phyloP scores from a whole-genome alignment of 2,888 invertebrate species.

The Leptarthrus brevirostris region DNA sequence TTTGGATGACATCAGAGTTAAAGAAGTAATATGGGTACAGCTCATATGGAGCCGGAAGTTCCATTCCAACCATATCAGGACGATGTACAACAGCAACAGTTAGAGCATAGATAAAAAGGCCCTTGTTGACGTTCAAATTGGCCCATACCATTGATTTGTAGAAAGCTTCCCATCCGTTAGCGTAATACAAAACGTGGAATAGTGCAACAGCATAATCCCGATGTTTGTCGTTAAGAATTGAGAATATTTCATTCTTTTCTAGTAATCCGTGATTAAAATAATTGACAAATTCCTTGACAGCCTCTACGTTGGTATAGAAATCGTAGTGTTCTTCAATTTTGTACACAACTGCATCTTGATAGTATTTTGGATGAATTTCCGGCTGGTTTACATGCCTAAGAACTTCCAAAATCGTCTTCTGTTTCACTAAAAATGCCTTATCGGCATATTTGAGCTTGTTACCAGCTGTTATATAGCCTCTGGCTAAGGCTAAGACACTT shows the following conservation, averaged over 20 bases:
- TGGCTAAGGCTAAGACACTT: slow-evolving; percentile 47
- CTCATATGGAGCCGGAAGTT: slow-evolving; percentile 74
- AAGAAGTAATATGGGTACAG: slow-evolving; percentile 73
- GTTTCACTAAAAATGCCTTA: slow-evolving; percentile 50
- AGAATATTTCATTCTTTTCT: slow-evolving; percentile 51
- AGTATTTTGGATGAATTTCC: slow-evolving; percentile 50
- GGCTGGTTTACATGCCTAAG: slow-evolving; percentile 51
- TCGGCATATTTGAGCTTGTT: slow-evolving; percentile 50
- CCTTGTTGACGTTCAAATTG: slow-evolving; percentile 71
- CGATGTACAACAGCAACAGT: slow-evolving; percentile 72
- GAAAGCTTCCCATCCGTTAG: slow-evolving; percentile 77
- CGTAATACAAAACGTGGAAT: slow-evolving; percentile 74
- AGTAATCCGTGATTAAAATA: slow-evolving; percentile 42
- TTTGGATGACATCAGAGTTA: slow-evolving; percentile 69
- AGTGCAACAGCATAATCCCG: slow-evolving; percentile 68
- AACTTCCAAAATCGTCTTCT: slow-evolving; percentile 52
- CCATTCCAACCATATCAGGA: slow-evolving; percentile 69
- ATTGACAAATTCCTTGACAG: slow-evolving; percentile 48
- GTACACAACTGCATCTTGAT: slow-evolving; percentile 44
- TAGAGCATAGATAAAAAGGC: slow-evolving; percentile 72
- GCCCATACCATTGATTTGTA: slow-evolving; percentile 75
- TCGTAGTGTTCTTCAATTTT: slow-evolving; percentile 46
- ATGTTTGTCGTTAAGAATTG: slow-evolving; percentile 51
- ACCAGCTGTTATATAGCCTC: slow-evolving; percentile 37
- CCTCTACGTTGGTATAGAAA: slow-evolving; percentile 43